phyloP scores from a whole-genome alignment of 2,113 vertebrate species.

The Donacobius atricapilla region DNA sequence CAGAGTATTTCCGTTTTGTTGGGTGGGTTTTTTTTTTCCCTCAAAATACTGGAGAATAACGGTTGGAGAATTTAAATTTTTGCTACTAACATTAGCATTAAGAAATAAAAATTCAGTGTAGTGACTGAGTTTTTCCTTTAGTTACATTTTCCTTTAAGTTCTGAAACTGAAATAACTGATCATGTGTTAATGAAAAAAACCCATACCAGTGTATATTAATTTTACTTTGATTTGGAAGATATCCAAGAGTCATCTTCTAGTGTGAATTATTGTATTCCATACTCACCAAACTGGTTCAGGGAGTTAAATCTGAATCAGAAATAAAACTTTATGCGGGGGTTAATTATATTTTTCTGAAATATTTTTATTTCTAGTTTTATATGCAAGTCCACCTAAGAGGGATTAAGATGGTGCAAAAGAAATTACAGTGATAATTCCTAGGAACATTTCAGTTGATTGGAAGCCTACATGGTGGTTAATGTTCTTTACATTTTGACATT shows the following conservation, averaged over 20 bases:
- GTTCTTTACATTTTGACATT: neutral
- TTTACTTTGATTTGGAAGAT: neutral
- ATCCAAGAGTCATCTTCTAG: neutral
- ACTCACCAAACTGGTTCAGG: neutral
- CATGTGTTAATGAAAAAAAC: neutral
- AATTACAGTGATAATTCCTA: neutral
- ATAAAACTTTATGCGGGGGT: neutral
- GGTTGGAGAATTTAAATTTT: neutral
- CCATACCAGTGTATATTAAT: neutral
- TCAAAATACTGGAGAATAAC: neutral
- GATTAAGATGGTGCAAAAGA: neutral
- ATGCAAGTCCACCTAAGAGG: neutral
- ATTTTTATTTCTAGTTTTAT: neutral
- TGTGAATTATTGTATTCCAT: neutral
- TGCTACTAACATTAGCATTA: neutral
- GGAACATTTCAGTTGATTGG: neutral
- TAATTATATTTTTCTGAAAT: neutral
- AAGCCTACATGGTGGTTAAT: neutral
- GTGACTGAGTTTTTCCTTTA: neutral
- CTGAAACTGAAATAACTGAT: neutral
- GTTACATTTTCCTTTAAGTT: neutral
- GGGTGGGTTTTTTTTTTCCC: rapidly evolving
- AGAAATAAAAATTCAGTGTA: neutral
- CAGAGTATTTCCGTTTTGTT: neutral
- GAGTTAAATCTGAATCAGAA: neutral